Percentiles rank a stretch among this genome's conserved stretches.
Evolutionary conservation across 2,113 vertebrate species (phyloP).

Genomic region (Piprites chloris): DNA sequence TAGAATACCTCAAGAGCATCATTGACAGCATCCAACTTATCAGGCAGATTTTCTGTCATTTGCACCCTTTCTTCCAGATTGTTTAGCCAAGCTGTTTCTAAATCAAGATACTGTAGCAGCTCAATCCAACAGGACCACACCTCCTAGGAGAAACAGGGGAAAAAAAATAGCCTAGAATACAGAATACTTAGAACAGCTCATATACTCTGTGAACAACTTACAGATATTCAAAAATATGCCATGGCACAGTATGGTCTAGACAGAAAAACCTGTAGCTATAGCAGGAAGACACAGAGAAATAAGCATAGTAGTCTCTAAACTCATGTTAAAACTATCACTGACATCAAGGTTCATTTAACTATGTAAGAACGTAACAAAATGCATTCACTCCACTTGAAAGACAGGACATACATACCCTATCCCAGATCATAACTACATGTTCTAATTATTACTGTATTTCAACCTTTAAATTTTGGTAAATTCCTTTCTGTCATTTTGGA

Average conservation of each 20-base stretch:
- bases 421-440: not conserved
- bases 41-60: conserved; percentile 79
- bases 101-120: conserved; percentile 91
- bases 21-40: conserved; percentile 78
- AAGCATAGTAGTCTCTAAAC: not conserved
- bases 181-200: not conserved
- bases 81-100: conserved; percentile 89
- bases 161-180: not conserved
- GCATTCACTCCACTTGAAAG: not conserved
- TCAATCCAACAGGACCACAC: conserved; percentile 99
- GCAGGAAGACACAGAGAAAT: not conserved
- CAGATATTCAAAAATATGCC: not conserved
- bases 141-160: conserved; percentile 73
- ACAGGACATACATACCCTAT: not conserved
- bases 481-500: not conserved
- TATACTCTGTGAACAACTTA: not conserved
- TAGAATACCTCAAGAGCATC: conserved; percentile 87
- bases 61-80: conserved; percentile 85
- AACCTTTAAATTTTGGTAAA: not conserved
- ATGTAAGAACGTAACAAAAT: not conserved
- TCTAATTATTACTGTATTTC: not conserved
- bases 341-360: not conserved
- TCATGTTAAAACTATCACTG: not conserved
- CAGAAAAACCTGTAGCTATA: not conserved
- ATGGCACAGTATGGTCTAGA: not conserved